Conservation (phyloP, 2,797 vertebrate genomes). For the Picus viridis region DNA sequence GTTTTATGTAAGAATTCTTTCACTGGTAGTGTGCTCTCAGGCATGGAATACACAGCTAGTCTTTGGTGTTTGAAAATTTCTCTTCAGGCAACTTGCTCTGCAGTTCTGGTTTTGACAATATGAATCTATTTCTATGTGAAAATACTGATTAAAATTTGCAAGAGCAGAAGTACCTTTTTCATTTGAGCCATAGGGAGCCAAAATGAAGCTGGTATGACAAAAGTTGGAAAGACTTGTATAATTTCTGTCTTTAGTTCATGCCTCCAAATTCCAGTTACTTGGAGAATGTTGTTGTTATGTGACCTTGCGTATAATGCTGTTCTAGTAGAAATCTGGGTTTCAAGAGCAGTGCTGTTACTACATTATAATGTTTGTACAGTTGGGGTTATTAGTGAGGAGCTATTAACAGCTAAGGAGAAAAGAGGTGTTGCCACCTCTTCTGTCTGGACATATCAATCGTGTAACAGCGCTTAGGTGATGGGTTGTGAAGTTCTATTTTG, state of each 20-base stretch:
- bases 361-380: background rate
- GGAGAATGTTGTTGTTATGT: background rate
- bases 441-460: background rate
- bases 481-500: slow-evolving; percentile 58
- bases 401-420: background rate
- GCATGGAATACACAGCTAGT: background rate
- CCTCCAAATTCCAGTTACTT: background rate
- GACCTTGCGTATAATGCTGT: background rate
- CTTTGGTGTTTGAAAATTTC: background rate
- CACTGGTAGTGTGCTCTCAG: background rate
- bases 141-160: background rate
- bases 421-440: background rate
- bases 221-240: background rate
- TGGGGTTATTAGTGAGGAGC: background rate
- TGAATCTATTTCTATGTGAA: background rate
- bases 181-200: background rate
- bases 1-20: background rate
- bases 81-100: background rate
- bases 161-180: background rate
- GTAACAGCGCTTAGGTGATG: slow-evolving; percentile 17
- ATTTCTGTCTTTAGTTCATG: background rate
- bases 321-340: background rate
- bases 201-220: background rate
- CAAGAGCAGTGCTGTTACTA: background rate
- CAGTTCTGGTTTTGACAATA: background rate